Base-by-base conservation (phyloP, 2,888 invertebrate genomes). In the Lepidonotus clava region DNA sequence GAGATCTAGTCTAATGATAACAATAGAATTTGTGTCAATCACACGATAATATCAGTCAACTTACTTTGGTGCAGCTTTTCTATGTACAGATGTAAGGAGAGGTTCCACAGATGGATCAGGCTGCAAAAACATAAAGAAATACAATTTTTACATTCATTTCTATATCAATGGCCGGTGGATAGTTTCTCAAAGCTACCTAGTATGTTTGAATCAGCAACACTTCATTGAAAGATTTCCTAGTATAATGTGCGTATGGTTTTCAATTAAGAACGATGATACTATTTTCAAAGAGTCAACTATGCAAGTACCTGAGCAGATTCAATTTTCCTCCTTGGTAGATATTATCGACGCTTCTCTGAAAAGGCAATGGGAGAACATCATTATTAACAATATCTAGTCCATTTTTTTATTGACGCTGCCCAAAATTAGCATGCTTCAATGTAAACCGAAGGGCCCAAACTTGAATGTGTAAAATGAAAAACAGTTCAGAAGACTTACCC, bases 291-390 rank as follows among this genome's bases (percentile, higher is more conserved):
- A 53, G 11, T 28, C 21, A 56, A 21, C 4, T n/a, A 28, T 5
- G 38, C 21, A 83, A 86, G 83, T 53, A 89, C 89, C 88, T 90
- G 11, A 92, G 87, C 5, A 93, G 90, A 87, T 93, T 93, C 28
- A 93, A 87, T 83, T 91, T 91, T 1, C 93, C 93, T 85, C 92
- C 92, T 84, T 91, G 90, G 87, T 93, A 93, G 0, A 92, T 91
- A 87, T 92, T 93, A 83, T 92, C 91, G n/a, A 93, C 91, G 88
- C 91, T 92, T 83, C 92, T 91, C 93, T 93, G 91, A 34, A 92
- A 92, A 46, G 46, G 8, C 46, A 8, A 46, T 46, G 18, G 46
- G 8, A 11, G 8, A 8, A 46, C 46, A 46, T 46, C 8, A 46
- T 46, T 11, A 46, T 46, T 46, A 8, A 46, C 8, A 18, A 46